Evolutionary conservation across 1,140 invertebrate species (phyloP), one percentile per base, ranked within the genome.

Genomic region (Doryteuthis pealeii): DNA sequence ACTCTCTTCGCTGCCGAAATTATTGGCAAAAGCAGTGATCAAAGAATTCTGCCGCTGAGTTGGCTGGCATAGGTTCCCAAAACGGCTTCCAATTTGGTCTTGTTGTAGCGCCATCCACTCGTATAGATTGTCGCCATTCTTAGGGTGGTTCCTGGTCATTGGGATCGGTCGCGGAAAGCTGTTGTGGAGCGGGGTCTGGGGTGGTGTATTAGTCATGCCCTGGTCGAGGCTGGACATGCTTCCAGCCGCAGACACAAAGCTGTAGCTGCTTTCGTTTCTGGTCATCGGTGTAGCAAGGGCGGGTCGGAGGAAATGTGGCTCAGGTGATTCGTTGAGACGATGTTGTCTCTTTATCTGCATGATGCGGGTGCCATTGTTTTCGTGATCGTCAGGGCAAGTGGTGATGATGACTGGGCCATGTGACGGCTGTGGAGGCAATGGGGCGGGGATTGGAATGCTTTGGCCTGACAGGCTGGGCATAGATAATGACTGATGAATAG

Each of bases 51-150:
- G 84, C 32, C 81, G 69, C 73, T 77, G 77, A 18, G 77, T 72
- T 30, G 77, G 71, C 30, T 68, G 67, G 14, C 54, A 68, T 8
- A 68, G 66, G 32, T 33, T 33, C 12, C 5, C 22, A 68, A 68
- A 68, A 33, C 30, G 28, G 31, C 1, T 31, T 5, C 66, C 30
- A 22, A 31, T 31, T 26, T 32, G 28, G 18, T 68, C 31, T 84
- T 96, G 94, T 80, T 97, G 95, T 82, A 95, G 94, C 0, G 94
- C 94, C 95, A 97, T 97, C 96, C 96, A 97, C 76, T 85, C 80
- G 83, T 97, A 97, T 45, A 98, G 88, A 89, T 95, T 94, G 85
- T 96, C 94, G n/a, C 85, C 82, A 43, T 86, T 83, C 68, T 84
- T 81, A 33, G 83, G 76, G 45, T 74, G 72, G 43, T 83, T 78